phyloP scores from a whole-genome alignment of 2,113 vertebrate genomes.

The Lathamus discolor region DNA sequence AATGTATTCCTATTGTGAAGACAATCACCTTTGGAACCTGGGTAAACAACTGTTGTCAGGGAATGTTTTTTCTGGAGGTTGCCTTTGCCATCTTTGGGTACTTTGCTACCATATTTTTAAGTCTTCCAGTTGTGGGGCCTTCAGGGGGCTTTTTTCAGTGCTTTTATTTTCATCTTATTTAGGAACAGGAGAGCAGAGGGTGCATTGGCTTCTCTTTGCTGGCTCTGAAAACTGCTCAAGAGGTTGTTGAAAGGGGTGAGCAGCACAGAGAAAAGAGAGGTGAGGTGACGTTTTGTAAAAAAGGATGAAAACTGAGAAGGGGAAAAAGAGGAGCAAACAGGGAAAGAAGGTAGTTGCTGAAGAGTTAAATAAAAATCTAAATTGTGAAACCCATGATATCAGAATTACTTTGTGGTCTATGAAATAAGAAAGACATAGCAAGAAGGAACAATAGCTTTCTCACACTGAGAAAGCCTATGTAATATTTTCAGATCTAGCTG shows the following conservation, averaged over 20 bases:
- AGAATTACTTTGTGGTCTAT: neutral
- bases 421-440: neutral
- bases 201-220: neutral
- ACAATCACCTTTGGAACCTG: neutral
- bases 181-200: fast-evolving
- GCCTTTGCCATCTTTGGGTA: neutral
- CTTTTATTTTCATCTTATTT: neutral
- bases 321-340: neutral
- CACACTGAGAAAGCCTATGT: neutral
- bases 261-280: neutral
- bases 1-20: neutral
- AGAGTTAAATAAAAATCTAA: neutral
- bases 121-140: neutral
- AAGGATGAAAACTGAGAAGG: neutral
- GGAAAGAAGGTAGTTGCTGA: neutral
- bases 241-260: neutral
- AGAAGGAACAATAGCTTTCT: neutral
- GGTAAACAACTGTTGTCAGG: neutral
- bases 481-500: neutral
- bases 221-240: neutral
- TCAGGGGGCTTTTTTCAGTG: fast-evolving
- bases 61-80: neutral
- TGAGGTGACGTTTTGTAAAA: neutral
- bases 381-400: neutral
- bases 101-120: neutral